Base-by-base conservation (phyloP, 1,140 invertebrate species). In the Scaptomyza hsui region DNA sequence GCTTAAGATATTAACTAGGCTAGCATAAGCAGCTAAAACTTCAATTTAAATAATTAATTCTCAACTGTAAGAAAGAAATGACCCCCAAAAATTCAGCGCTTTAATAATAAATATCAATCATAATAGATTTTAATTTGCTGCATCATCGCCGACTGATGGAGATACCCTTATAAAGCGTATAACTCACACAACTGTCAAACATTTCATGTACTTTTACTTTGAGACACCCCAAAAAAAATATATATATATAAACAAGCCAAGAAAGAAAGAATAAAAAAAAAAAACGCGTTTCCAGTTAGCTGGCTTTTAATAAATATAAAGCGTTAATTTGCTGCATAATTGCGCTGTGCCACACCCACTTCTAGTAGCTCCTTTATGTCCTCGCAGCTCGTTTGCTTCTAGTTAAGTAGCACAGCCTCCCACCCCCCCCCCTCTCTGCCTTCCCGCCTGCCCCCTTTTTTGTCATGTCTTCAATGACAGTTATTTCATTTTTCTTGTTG, bases 401-500 rank as follows among this genome's bases (percentile, higher is more conserved):
- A 76, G 80, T 79, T 85, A 83, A 83, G 80, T 83, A 79, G 80
- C 80, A 47, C 80, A 85, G 80, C 80, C 67, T 80, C 80, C 67
- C 72, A 63, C 57, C 44, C 3, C 16, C 10, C 18, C 26, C 24
- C 24, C 35, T 49, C 13, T 51, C n/a, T 49, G 12, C 21, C n/a
- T 71, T 16, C 18, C 13, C 59, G 59, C 13, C 18, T 15, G 45
- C 72, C 75, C 72, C 81, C 68, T 80, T 1, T 86, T 71, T 72
- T n/a, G n/a, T 69, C 80, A 81, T 88, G 81, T 86, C 81, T 62
- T 86, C 77, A 86, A 88, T 86, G 81, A 86, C 81, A 86, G 81
- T 86, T 86, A 86, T 86, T 86, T 86, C 82, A 86, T 86, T 86
- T 86, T 86, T 86, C 81, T 86, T 86, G 81, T 86, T 86, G 81